Evolutionary conservation across 1,140 invertebrate genomes (phyloP), one percentile per base, ranked within the genome.

Genomic region (Bursaphelenchus mucronatus): DNA sequence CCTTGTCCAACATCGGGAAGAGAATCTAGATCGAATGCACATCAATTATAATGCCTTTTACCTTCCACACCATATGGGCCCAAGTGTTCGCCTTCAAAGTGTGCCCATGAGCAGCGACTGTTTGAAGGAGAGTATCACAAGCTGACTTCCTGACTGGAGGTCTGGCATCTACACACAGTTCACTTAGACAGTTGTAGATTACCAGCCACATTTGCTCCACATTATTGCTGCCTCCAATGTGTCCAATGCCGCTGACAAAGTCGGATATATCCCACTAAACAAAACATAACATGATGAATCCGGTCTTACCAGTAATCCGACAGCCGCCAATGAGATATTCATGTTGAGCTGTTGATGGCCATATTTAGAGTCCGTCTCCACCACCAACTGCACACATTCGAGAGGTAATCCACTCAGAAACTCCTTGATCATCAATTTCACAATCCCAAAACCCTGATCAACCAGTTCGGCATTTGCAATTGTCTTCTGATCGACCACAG

Each of bases 81-180:
- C 78, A 80, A 10, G 70, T 74, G 40, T 61, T 39, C 10, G 72
- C 21, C n/a, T 67, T 70, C 13, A 80, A 63, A n/a, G 66, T 72
- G 56, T 75, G 64, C 57, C 93, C 94, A 84, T 99, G 94, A 2
- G 94, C 92, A 3, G 90, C 89, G 78, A 98, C 91, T 9, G 94
- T 97, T 21, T 93, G 95, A 83, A 99, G 96, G 41, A 99, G 83
- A 0, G 95, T 99, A 86, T 97, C 94, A 68, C 92, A 92, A 9
- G 94, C 92, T n/a, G 92, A 95, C 84, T 97, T 97, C 9, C 95
- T 86, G 0, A 97, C 92, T 0, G 95, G 92, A 0, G 94, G 94
- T 44, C 95, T 86, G 17, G 88, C 84, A 84, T 99, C 95, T 46
- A 96, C 91, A 81, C 94, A 98, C 21, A 97, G 82, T 76, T 96